phyloP scores from a whole-genome alignment of 1,140 invertebrate species.

The Drosophila rhopaloa region DNA sequence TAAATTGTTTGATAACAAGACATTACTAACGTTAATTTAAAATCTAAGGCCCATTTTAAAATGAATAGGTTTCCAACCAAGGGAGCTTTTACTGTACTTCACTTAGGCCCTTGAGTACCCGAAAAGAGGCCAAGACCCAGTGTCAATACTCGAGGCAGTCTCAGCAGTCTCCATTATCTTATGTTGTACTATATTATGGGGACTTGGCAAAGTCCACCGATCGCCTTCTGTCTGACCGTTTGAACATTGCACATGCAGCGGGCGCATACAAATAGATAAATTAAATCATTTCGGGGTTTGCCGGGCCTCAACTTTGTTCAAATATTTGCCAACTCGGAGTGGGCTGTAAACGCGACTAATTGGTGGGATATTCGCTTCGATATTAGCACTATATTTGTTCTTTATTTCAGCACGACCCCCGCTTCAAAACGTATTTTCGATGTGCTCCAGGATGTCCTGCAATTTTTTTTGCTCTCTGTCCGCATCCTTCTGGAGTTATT shows the following conservation, averaged over 20 bases:
- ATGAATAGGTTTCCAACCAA: background rate
- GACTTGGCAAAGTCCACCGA: slow-evolving; percentile 58
- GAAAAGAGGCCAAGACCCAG: slow-evolving; percentile 64
- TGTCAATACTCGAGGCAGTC: slow-evolving; percentile 54
- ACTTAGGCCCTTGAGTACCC: slow-evolving; percentile 12
- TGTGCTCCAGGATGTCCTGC: slow-evolving; percentile 66
- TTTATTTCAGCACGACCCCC: slow-evolving; percentile 61
- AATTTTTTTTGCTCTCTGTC: slow-evolving; percentile 62
- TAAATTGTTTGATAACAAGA: too few species aligned
- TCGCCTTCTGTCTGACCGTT: slow-evolving; percentile 27
- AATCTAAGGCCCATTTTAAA: too few species aligned
- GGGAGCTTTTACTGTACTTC: slow-evolving; percentile 8
- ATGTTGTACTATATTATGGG: slow-evolving; percentile 39
- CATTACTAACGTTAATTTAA: too few species aligned
- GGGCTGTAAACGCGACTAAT: slow-evolving; percentile 17
- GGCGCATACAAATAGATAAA: slow-evolving; percentile 63
- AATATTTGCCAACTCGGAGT: slow-evolving; percentile 41
- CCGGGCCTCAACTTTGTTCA: slow-evolving; percentile 24
- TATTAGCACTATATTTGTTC: slow-evolving; percentile 10
- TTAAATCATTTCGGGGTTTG: slow-evolving; percentile 47
- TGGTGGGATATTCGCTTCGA: background rate
- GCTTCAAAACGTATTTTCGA: slow-evolving; percentile 72
- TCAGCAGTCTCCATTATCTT: slow-evolving; percentile 49
- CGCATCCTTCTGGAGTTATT: slow-evolving; percentile 64
- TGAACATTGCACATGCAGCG: slow-evolving; percentile 55